Evolutionary conservation across 2,888 invertebrate genomes (phyloP), one percentile per base, ranked within the genome.

Genomic region (Heliconius ethilla): DNA sequence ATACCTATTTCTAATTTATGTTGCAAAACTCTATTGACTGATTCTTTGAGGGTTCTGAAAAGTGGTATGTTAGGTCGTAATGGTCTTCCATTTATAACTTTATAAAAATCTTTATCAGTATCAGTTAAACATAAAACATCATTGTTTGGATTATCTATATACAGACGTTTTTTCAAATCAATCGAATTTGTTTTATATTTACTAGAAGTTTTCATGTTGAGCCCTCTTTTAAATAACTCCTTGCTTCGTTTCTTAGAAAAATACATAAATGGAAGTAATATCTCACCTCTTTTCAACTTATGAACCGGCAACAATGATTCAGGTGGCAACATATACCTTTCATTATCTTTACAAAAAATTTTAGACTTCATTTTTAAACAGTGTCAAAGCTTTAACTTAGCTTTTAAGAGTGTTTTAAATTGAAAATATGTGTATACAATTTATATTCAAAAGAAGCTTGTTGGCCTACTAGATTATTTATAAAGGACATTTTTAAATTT

Each of bases 1-100:
- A 89, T 91, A 1, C 94, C 95, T 33, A 92, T 85, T 82, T 91
- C 88, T 75, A 89, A 87, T 80, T 83, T 87, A 55, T 86, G 78
- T 79, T 89, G 83, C 70, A 91, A 70, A 59, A 86, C 82, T 78
- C 86, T 81, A 83, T 87, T 86, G 70, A 87, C 85, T 29, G 86
- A 77, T 79, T 78, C 76, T 83, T 87, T 88, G 2, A 91, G 81
- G 13, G 90, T 87, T 84, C 91, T 92, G 82, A 84, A 92, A 33
- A 86, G 80, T 33, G 87, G 87, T 40, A 84, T 84, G 75, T 85
- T 84, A 63, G 83, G 81, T n/a, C 76, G 78, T 29, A 87, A 73
- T 25, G 81, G 82, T 9, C 87, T 84, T 11, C 87, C 88, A 81
- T 88, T 87, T 4, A 91, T 82, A 79, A 84, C 86, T 29, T 78